A percentile compares a stretch with the other conserved stretches of the same genome.
phyloP scores from a whole-genome alignment of 2,888 invertebrate species.

The Cinara cedri region DNA sequence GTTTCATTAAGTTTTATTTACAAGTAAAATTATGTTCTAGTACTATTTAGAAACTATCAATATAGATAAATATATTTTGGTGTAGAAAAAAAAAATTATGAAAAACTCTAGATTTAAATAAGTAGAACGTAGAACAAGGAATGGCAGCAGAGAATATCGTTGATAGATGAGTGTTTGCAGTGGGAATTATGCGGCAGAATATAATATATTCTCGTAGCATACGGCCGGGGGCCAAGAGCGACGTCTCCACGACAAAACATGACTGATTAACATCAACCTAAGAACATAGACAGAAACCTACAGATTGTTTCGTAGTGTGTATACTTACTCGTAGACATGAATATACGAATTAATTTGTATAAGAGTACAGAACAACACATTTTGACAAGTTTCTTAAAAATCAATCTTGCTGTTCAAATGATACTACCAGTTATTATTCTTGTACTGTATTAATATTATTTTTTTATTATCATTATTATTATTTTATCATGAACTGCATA shows the following conservation, averaged over 20 bases:
- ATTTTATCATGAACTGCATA: no score
- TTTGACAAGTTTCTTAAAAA: constrained; percentile 12
- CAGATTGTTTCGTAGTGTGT: no score
- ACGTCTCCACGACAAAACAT: constrained; percentile 40
- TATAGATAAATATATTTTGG: no score
- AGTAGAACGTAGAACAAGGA: not conserved
- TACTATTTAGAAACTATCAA: no score
- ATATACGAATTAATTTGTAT: constrained; percentile 7
- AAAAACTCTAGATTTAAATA: constrained; percentile 13
- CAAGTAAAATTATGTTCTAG: no score
- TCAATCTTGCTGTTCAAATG: constrained; percentile 20
- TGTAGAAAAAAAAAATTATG: not conserved
- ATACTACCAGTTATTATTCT: no score
- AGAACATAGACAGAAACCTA: constrained; percentile 14
- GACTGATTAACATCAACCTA: constrained; percentile 49
- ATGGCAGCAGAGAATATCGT: not conserved
- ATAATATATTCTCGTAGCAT: constrained; percentile 39
- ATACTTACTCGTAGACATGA: not conserved
- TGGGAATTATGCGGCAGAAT: constrained; percentile 36
- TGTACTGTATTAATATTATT: no score
- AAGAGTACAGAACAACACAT: not conserved
- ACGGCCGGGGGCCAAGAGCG: constrained; percentile 17
- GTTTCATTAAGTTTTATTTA: no score
- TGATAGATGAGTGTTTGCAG: constrained; percentile 46
- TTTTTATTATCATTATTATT: no score